Evolutionary conservation across 2,797 vertebrate genomes (phyloP).

Genomic region (Phylloscopus collybita): DNA sequence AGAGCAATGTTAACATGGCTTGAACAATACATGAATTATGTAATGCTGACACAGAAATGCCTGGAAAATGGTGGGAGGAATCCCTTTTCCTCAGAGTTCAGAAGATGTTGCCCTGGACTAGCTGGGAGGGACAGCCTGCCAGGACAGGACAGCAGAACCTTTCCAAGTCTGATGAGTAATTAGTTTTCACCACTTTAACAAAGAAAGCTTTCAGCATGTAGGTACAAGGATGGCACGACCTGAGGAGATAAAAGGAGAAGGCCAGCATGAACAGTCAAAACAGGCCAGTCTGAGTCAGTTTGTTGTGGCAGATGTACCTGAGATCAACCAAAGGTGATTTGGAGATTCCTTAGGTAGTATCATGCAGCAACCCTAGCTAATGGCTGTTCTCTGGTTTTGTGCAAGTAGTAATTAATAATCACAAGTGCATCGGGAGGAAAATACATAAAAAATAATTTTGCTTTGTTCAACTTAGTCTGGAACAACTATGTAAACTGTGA

Average conservation of each 20-base stretch:
- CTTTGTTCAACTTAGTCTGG: neutral
- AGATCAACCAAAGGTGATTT: neutral
- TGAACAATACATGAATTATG: neutral
- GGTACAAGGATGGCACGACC: neutral
- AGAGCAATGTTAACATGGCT: neutral
- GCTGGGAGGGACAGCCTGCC: neutral
- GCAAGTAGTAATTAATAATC: neutral
- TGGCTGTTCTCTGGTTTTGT: neutral
- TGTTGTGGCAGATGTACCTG: neutral
- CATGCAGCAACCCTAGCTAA: neutral
- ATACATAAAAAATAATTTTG: neutral
- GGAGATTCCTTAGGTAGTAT: neutral
- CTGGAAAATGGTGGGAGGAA: neutral
- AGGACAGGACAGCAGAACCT: neutral
- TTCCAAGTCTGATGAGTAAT: neutral
- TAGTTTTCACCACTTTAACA: neutral
- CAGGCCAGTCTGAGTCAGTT: neutral
- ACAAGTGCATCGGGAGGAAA: neutral
- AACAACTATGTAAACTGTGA: neutral
- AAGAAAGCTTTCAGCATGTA: neutral
- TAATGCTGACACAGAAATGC: neutral
- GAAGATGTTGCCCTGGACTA: neutral
- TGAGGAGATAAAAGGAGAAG: neutral
- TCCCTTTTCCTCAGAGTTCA: neutral
- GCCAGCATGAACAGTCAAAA: neutral